Evolutionary conservation across 2,113 vertebrate genomes (phyloP), one percentile per base, ranked within the genome.

Genomic region (Leptobrachium ailaonicum): DNA sequence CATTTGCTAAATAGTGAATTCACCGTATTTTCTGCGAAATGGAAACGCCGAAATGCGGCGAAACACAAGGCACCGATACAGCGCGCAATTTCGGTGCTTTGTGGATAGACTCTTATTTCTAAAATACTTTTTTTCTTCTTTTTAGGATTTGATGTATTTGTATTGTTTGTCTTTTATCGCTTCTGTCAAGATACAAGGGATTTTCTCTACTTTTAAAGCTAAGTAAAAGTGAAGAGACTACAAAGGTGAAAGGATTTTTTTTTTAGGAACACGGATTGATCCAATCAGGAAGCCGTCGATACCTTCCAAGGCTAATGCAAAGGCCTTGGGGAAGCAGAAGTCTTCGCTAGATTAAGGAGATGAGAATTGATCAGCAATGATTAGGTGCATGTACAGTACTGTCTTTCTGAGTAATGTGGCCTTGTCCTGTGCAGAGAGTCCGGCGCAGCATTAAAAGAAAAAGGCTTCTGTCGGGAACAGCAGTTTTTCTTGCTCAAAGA

Each of bases 301-400:
- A 71, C 45, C 40, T 10, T 71, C 45, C 68, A 71, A 42, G 45
- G 45, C 68, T 50, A 71, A 71, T 71, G 68, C 68, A 14, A 32
- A 20, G 44, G 68, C 68, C 68, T 50, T 71, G 45, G 68, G 68
- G 68, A 71, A n/a, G 44, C 14, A 50, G n/a, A 32, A 50, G 68
- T 71, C 20, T 64, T 71, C 10, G 45, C 68, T 71, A 47, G 68
- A 50, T n/a, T 47, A 47, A 71, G 68, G 43, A 71, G 68, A 71
- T 71, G 68, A 43, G 45, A 50, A 71, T 71, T 71, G 68, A 71
- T 71, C 68, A 47, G n/a, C 13, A 13, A 20, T 71, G 44, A 71
- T 71, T 71, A 71, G 45, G 66, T 69, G 68, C 14, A 50, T 71
- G 68, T 50, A 71, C 68, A 71, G 44, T 71, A 71, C 68, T 71